These are phyloP conservation scores for Myopa testacea DNA, from an alignment of 2,888 invertebrate species.

Conservation along the genomic window DNA sequence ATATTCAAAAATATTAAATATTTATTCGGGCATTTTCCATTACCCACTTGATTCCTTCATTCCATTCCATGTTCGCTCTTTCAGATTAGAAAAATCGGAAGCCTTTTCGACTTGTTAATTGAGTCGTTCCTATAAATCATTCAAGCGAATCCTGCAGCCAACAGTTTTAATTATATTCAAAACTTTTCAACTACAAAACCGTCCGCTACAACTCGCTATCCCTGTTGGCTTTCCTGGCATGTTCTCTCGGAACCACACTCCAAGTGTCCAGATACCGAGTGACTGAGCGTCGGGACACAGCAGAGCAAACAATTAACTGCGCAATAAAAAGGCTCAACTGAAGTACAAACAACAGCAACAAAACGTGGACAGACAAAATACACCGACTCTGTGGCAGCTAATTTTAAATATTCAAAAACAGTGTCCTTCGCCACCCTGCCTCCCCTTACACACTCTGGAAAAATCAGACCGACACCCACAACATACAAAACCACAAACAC, in stretches of 20 bases:
- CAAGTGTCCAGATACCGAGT: neutral
- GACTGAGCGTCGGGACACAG: constrained; percentile 6
- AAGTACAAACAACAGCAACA: constrained; percentile 10
- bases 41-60: neutral
- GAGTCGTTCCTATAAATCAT: constrained; percentile 36
- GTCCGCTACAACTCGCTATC: neutral
- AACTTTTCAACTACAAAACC: constrained; percentile 31
- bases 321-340: constrained; percentile 19
- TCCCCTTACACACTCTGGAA: no score
- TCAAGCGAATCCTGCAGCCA: constrained; percentile 33
- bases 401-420: no score
- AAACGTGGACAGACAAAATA: neutral
- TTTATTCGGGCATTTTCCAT: constrained; percentile 10
- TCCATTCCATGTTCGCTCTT: neutral
- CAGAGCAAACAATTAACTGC: constrained; percentile 24
- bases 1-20: constrained; percentile 10
- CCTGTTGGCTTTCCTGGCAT: neutral
- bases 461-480: no score
- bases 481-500: no score
- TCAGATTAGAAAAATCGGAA: neutral
- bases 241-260: neutral
- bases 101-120: constrained; percentile 27
- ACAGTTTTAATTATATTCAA: constrained; percentile 39
- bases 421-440: no score
- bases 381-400: no score